These are phyloP conservation scores for Marmota monax DNA, from an alignment of 2,113 vertebrate genomes.

Conservation along the genomic window DNA sequence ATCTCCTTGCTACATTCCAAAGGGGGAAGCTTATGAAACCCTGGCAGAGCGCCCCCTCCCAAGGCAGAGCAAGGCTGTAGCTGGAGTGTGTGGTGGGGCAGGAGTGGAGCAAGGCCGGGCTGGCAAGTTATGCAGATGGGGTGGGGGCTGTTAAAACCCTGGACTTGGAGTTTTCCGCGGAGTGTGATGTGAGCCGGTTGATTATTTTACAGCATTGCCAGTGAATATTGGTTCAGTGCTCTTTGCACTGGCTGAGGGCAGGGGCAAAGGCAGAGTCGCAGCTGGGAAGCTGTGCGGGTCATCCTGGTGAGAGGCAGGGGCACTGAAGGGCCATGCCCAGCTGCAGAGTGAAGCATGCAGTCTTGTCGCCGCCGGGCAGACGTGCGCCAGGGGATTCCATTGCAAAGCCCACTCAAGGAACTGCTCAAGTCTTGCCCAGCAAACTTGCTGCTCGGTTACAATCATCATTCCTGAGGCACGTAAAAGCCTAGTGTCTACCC, in stretches of 20 bases:
- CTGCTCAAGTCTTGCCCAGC: background rate
- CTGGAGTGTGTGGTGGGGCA: background rate
- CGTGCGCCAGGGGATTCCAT: background rate
- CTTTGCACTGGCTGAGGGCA: background rate
- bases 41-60: background rate
- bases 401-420: background rate
- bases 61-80: too few relatives aligned
- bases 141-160: too few relatives aligned
- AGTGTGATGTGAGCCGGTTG: background rate
- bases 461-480: background rate
- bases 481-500: background rate
- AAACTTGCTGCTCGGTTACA: background rate
- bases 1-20: background rate
- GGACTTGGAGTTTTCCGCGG: background rate
- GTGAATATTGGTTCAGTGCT: background rate
- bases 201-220: background rate
- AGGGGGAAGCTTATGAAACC: background rate
- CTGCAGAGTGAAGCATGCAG: fast-evolving
- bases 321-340: too few relatives aligned
- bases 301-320: background rate
- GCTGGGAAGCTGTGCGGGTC: background rate
- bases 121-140: too few relatives aligned
- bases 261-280: background rate
- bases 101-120: background rate
- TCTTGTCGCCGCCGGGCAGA: fast-evolving